Percentiles rank a stretch among this genome's conserved stretches.
Evolutionary conservation across 2,113 vertebrate species (phyloP).

Genomic region (human): GRCh38 chr5:144339001-144339500

Average conservation of each 20-base stretch:
- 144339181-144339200: neutral
- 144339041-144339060: neutral
- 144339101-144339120: neutral
- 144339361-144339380: neutral
- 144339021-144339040: neutral
- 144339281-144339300: neutral
- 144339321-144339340: neutral
- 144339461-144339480: neutral
- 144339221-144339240: neutral
- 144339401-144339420: fast-evolving
- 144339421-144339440: neutral
- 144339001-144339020: neutral
- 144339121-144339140: neutral
- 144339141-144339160: neutral
- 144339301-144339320: neutral
- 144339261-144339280: neutral
- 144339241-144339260: neutral
- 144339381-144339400: neutral
- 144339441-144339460: neutral
- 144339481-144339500: neutral
- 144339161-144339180: neutral
- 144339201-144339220: neutral
- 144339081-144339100: neutral
- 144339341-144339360: neutral
- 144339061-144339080: neutral